Evolutionary conservation across 2,113 vertebrate species (phyloP).

Genomic region (Actinemys pallida): DNA sequence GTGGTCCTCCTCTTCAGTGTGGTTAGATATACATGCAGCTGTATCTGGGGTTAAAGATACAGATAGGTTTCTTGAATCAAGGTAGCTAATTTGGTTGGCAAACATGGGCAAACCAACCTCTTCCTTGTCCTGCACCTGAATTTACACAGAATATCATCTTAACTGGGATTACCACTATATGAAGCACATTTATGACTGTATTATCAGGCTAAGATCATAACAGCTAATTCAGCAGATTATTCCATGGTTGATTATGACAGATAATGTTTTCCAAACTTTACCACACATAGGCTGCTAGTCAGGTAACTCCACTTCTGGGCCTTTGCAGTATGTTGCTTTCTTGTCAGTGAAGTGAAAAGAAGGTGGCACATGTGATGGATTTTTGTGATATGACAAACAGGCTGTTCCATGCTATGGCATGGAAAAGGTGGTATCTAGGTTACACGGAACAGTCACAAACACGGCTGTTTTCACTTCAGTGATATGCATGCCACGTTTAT

Average conservation of each 20-base stretch:
- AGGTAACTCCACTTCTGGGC: background rate
- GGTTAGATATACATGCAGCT: background rate
- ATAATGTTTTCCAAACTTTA: slow-evolving; percentile 4
- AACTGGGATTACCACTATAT: background rate
- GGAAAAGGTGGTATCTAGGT: background rate
- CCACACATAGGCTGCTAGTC: background rate
- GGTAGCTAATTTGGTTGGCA: slow-evolving; percentile 15
- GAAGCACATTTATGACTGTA: background rate
- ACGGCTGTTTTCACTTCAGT: no score
- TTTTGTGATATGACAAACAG: background rate
- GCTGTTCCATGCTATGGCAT: background rate
- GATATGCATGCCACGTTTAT: background rate
- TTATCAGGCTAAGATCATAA: background rate
- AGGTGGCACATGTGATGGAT: background rate
- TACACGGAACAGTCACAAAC: background rate
- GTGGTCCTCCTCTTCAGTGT: background rate
- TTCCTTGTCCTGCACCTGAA: background rate
- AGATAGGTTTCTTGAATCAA: background rate
- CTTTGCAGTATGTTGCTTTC: background rate
- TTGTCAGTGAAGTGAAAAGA: background rate
- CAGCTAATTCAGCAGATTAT: background rate
- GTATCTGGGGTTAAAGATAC: background rate
- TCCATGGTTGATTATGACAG: background rate
- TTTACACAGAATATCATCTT: background rate
- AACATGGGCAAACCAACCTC: background rate